Evolutionary conservation across 1,140 invertebrate species (phyloP).

Genomic region (Penaeus japonicus): DNA sequence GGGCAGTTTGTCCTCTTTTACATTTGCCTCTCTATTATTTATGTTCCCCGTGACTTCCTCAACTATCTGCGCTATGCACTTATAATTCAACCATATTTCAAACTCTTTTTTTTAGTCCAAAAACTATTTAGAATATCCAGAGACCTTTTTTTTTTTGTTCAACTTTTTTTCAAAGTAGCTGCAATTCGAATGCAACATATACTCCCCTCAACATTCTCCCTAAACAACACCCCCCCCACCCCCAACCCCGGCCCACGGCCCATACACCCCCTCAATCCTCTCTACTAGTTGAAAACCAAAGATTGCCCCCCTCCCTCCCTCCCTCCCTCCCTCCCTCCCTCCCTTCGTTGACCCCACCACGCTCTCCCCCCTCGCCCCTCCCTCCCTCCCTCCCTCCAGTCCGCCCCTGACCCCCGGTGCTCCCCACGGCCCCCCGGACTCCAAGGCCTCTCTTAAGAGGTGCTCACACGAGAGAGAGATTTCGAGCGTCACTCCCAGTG

Average conservation of each 20-base stretch:
- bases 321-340: background rate
- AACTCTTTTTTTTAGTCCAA: too few relatives aligned
- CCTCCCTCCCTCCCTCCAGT: background rate
- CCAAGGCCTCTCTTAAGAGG: background rate
- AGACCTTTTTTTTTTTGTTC: background rate
- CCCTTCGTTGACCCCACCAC: background rate
- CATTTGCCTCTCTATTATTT: too few relatives aligned
- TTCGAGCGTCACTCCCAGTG: background rate
- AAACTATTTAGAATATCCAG: too few relatives aligned
- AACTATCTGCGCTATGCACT: too few relatives aligned
- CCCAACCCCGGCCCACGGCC: background rate
- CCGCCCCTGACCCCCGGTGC: background rate
- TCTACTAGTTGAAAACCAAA: background rate
- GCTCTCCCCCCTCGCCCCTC: background rate
- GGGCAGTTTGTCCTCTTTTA: too few relatives aligned
- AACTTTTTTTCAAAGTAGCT: background rate
- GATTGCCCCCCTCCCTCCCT: background rate
- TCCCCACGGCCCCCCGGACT: constrained; percentile 16
- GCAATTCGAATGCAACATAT: background rate
- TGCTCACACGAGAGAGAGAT: background rate
- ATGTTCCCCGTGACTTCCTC: too few relatives aligned
- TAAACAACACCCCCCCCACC: too few relatives aligned
- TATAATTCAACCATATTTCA: too few relatives aligned
- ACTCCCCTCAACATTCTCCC: too few relatives aligned
- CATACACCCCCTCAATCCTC: background rate